A percentile compares a stretch with the other conserved stretches of the same genome.
phyloP scores from a whole-genome alignment of 30 jellyfish, hydroid and myxozoan genomes.

The Hydractinia symbiolongicarpus region DNA sequence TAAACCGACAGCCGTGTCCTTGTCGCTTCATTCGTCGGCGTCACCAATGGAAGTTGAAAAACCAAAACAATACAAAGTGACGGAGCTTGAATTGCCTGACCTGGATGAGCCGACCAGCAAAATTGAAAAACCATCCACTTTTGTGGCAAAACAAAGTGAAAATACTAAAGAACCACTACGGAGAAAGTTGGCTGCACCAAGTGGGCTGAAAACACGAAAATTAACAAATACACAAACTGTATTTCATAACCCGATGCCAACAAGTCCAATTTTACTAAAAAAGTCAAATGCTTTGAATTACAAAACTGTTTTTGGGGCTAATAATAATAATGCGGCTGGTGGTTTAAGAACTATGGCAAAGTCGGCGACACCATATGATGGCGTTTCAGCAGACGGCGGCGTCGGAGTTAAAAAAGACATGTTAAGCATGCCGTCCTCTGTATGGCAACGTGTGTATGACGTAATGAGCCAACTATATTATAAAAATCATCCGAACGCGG shows the following conservation, averaged over 20 bases:
- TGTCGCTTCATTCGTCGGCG: neutral
- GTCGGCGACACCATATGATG: too few relatives aligned
- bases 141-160: neutral
- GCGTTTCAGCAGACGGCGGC: too few relatives aligned
- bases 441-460: constrained; percentile 4
- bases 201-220: neutral
- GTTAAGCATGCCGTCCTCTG: neutral
- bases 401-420: neutral
- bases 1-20: neutral
- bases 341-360: too few relatives aligned
- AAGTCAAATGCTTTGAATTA: too few relatives aligned
- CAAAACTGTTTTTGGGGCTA: too few relatives aligned
- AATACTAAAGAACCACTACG: neutral
- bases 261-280: constrained; percentile 11
- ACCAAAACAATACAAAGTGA: neutral
- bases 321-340: too few relatives aligned
- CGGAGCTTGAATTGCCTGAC: neutral
- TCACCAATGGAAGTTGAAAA: neutral
- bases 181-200: neutral
- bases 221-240: too few relatives aligned
- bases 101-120: neutral
- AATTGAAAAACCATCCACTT: too few relatives aligned
- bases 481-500: too few relatives aligned
- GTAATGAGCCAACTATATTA: neutral
- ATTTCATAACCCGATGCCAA: constrained; percentile 10